Evolutionary conservation across 2,888 invertebrate species (phyloP).

Genomic region (Catotricha subobsoleta): DNA sequence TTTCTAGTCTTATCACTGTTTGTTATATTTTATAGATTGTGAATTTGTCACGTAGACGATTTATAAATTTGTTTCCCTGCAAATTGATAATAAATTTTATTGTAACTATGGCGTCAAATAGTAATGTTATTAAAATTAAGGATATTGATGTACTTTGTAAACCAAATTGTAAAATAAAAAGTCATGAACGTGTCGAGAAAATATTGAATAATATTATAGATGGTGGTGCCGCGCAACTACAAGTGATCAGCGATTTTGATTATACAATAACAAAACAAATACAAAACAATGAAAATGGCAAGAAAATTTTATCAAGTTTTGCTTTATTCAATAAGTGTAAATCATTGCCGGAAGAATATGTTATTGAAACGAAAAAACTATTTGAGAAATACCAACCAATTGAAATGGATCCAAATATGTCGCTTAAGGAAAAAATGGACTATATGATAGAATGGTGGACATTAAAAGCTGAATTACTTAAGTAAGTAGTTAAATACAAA

Average conservation of each 20-base stretch:
- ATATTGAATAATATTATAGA: constrained; percentile 36
- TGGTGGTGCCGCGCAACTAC: constrained; percentile 42
- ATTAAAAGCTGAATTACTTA: constrained; percentile 41
- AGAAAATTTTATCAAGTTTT: constrained; percentile 58
- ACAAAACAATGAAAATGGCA: constrained; percentile 52
- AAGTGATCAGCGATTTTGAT: constrained; percentile 83
- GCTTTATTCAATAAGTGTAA: constrained; percentile 65
- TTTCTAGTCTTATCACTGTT: too few species aligned
- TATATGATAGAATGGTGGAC: constrained; percentile 71
- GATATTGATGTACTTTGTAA: constrained; percentile 26
- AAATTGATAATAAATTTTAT: too few species aligned
- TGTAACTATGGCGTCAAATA: too few species aligned
- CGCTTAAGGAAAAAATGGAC: constrained; percentile 49
- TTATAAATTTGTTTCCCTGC: too few species aligned
- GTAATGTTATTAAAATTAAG: too few species aligned
- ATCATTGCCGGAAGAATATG: constrained; percentile 45
- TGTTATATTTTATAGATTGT: too few species aligned
- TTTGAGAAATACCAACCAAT: constrained; percentile 63
- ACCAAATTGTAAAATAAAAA: constrained; percentile 32
- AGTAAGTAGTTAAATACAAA: too few species aligned
- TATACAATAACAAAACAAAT: constrained; percentile 69
- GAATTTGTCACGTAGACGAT: too few species aligned
- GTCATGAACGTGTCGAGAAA: constrained; percentile 32
- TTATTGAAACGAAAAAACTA: constrained; percentile 39
- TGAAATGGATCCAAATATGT: constrained; percentile 60